Conservation (phyloP, 2,797 vertebrate genomes). For the Leptodactylus fallax region DNA sequence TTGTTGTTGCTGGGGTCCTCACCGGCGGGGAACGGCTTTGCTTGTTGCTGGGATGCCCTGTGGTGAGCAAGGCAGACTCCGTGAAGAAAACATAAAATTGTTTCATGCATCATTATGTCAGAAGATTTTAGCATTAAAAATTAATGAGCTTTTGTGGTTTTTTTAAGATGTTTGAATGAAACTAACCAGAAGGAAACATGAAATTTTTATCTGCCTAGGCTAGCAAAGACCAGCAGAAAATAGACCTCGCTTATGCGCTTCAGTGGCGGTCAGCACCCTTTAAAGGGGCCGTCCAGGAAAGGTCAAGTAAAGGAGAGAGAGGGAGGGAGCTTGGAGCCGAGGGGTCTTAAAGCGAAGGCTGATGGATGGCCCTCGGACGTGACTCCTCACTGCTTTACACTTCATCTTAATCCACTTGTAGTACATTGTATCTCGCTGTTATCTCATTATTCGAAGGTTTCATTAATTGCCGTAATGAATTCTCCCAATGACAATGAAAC, state of each 20-base stretch:
- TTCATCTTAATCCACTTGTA: neutral
- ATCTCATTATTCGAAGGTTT: conserved; percentile 15
- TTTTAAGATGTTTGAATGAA: conserved; percentile 49
- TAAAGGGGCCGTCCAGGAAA: neutral
- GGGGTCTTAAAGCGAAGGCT: neutral
- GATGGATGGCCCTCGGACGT: neutral
- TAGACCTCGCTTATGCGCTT: conserved; percentile 7
- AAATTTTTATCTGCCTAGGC: conserved; percentile 50
- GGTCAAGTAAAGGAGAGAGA: neutral
- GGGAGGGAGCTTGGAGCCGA: no score
- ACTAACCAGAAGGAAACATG: conserved; percentile 45
- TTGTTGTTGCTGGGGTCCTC: neutral
- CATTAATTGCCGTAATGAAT: neutral
- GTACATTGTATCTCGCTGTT: conserved; percentile 2
- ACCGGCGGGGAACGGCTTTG: neutral
- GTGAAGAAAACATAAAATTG: conserved; percentile 15
- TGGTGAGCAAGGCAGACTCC: conserved; percentile 22
- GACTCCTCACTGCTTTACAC: no score
- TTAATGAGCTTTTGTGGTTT: conserved; percentile 34
- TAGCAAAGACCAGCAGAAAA: conserved; percentile 31
- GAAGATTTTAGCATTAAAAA: conserved; percentile 55
- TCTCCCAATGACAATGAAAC: neutral
- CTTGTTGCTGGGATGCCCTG: conserved; percentile 16
- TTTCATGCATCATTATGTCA: conserved; percentile 57
- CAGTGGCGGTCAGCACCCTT: neutral